These are phyloP conservation scores for Limonius californicus DNA, from an alignment of 1,140 invertebrate species.

Conservation along the genomic window DNA sequence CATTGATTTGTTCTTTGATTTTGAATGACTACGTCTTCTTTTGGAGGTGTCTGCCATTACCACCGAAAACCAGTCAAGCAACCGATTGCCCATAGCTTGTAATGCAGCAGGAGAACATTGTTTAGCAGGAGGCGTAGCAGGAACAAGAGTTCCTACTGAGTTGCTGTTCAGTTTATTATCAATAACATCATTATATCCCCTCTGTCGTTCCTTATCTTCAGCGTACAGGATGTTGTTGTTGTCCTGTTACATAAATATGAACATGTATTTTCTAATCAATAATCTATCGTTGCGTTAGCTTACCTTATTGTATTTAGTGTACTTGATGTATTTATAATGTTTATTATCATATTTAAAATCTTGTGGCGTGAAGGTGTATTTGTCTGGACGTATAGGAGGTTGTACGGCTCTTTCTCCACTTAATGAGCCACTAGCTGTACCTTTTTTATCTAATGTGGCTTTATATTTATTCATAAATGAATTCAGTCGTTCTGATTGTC, in stretches of 20 bases:
- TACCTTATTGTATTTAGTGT: conserved; percentile 68
- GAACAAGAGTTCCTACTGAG: conserved; percentile 27
- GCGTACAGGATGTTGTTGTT: conserved; percentile 50
- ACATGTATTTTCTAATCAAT: too few species aligned
- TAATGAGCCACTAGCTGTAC: conserved; percentile 42
- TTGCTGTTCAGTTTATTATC: conserved; percentile 50
- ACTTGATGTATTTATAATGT: conserved; percentile 77
- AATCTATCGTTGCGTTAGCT: too few species aligned
- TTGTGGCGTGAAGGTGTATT: conserved; percentile 67
- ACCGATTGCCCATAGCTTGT: conserved; percentile 81
- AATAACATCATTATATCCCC: conserved; percentile 65
- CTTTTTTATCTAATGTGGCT: conserved; percentile 50
- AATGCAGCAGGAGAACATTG: conserved; percentile 61
- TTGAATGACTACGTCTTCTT: conserved; percentile 53
- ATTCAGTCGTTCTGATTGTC: conserved; percentile 57
- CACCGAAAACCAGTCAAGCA: conserved; percentile 92
- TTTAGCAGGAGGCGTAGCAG: conserved; percentile 35
- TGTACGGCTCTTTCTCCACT: conserved; percentile 45
- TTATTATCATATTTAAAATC: conserved; percentile 79
- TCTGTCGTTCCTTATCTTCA: conserved; percentile 63
- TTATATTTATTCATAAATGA: conserved; percentile 65
- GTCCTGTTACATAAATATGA: conserved; percentile 45
- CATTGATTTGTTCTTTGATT: conserved; percentile 54
- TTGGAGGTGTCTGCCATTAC: conserved; percentile 77
- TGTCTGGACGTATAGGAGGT: conserved; percentile 39